Evolutionary conservation across 2,888 invertebrate genomes (phyloP), one percentile per base, ranked within the genome.

Genomic region (Macrosiphum euphorbiae): DNA sequence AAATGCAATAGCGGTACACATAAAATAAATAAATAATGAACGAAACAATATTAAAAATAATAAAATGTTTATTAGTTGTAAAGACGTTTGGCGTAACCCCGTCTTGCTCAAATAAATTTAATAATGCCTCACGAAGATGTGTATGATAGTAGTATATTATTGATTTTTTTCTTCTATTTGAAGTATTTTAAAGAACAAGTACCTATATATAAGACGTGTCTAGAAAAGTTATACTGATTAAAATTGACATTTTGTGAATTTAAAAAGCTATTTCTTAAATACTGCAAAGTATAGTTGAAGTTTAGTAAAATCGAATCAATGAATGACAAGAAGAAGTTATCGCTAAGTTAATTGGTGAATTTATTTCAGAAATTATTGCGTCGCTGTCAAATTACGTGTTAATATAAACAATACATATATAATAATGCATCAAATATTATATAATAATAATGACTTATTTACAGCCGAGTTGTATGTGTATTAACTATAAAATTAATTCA

Each of bases 51-150:
- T 88, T 78, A 58, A 16, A 50, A 67, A 91, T 85, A 91, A 91
- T 28, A 91, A 91, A 91, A 91, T 85, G 85, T 55, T 58, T 85
- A 44, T 85, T 85, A 55, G 85, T 85, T 44, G 35, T 44, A 20
- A n/a, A 85, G 28, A 91, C 55, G 28, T 58, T 85, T n/a, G 52
- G 26, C 35, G 35, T 24, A 35, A 78, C 90, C 24, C n/a, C 20
- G 28, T 67, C 35, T 78, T 78, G 35, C 26, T 41, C 55, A 52
- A 92, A n/a, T 86, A 86, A 86, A 92, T 88, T 50, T 28, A 44
- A 87, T 67, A 52, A 88, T 52, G 67, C 52, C 28, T 88, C 24
- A 44, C 44, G 41, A 35, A 52, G 67, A 92, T 88, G 67, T 41
- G 41, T 16, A 28, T 10, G 20, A n/a, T 35, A 78, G 78, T 35